Conservation (phyloP, 2,797 vertebrate genomes). For the Antennarius maculatus region DNA sequence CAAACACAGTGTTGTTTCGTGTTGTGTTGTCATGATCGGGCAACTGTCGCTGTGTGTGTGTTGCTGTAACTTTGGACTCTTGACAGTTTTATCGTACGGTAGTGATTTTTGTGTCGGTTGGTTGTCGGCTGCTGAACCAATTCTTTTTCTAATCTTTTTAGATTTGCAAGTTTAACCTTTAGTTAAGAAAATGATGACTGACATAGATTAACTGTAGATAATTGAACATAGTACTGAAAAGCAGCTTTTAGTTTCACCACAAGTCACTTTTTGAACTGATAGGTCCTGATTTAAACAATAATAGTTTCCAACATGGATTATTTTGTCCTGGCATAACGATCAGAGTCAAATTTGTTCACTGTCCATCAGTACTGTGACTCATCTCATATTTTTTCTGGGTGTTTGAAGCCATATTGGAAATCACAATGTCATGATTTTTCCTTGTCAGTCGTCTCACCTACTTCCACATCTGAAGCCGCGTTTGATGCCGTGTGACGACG, state of each 20-base stretch:
- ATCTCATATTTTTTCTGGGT: not conserved
- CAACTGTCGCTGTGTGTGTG: not conserved
- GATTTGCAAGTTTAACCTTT: not conserved
- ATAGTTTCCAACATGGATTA: too few relatives aligned
- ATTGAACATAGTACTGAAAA: not conserved
- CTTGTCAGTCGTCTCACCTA: not conserved
- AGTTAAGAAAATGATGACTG: not conserved
- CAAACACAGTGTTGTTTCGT: not conserved
- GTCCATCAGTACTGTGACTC: not conserved
- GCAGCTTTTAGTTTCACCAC: too few relatives aligned
- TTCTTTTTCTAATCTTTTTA: not conserved
- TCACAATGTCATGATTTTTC: not conserved
- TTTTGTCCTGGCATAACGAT: not conserved
- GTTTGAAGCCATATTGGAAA: not conserved
- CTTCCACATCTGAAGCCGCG: not conserved
- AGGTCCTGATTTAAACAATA: too few relatives aligned
- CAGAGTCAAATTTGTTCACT: not conserved
- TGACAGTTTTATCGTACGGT: not conserved
- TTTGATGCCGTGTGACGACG: not conserved
- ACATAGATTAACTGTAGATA: not conserved
- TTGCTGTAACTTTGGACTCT: not conserved
- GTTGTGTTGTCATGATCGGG: too few relatives aligned
- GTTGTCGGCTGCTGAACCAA: not conserved
- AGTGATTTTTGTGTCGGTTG: not conserved
- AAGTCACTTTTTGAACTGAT: too few relatives aligned